Conservation (phyloP, 2,888 invertebrate genomes). For the Drosophila robusta region DNA sequence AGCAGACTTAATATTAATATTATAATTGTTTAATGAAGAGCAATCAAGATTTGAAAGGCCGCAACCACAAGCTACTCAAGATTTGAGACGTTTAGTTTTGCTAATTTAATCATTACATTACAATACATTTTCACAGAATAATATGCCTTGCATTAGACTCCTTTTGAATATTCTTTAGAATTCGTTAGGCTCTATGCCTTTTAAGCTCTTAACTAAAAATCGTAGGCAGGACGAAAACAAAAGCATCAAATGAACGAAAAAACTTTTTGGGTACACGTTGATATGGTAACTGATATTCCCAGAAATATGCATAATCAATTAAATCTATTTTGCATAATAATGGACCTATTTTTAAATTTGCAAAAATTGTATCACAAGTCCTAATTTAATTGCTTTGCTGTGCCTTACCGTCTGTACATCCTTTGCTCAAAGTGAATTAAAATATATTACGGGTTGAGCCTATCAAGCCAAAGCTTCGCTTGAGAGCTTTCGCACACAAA, state of each 20-base stretch:
- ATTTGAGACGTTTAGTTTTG: too few species aligned
- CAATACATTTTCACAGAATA: too few species aligned
- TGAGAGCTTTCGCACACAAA: slow-evolving; percentile 38
- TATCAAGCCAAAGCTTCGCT: slow-evolving; percentile 25
- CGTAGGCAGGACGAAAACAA: neutral
- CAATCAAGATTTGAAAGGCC: too few species aligned
- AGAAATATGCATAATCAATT: slow-evolving; percentile 6
- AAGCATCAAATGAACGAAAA: neutral
- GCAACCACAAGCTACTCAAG: too few species aligned
- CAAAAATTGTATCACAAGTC: neutral
- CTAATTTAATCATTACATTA: too few species aligned
- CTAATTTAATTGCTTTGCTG: neutral
- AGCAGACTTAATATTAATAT: too few species aligned
- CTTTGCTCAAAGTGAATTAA: slow-evolving; percentile 7
- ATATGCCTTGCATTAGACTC: too few species aligned
- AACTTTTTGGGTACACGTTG: neutral
- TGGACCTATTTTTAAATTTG: neutral
- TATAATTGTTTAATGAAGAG: too few species aligned
- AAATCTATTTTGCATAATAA: slow-evolving; percentile 4
- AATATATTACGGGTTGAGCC: slow-evolving; percentile 8
- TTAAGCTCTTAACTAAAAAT: neutral
- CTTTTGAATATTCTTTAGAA: neutral
- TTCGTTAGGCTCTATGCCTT: neutral
- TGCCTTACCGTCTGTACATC: neutral
- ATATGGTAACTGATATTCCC: neutral